These are phyloP conservation scores for Stegodyphus dumicola DNA, from an alignment of 1,140 invertebrate species.

Conservation along the genomic window DNA sequence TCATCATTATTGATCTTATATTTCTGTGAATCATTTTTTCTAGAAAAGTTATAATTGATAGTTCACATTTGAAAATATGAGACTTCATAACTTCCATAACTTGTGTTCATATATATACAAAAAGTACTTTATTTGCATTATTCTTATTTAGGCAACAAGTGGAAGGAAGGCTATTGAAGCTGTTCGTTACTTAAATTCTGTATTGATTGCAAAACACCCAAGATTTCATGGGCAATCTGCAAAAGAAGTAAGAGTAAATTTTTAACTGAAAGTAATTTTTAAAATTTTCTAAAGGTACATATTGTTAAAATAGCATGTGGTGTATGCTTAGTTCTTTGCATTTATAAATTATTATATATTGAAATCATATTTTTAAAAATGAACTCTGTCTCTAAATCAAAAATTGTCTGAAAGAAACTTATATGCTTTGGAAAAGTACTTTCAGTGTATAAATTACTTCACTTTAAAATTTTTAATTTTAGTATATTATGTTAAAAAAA, in stretches of 20 bases:
- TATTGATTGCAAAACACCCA: slow-evolving; percentile 4
- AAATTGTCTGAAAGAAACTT: too few species aligned
- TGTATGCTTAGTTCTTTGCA: too few species aligned
- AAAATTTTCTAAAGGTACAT: too few species aligned
- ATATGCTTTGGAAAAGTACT: too few species aligned
- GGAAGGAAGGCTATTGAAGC: not conserved
- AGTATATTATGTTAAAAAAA: too few species aligned
- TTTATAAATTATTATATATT: too few species aligned
- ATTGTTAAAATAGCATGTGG: too few species aligned
- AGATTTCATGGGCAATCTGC: slow-evolving; percentile 10
- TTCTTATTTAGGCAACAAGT: not conserved
- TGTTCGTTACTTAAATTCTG: slow-evolving; percentile 1
- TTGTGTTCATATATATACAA: not conserved
- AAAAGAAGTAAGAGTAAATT: not conserved
- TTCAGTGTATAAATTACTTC: too few species aligned
- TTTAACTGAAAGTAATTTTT: not conserved
- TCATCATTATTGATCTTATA: not conserved
- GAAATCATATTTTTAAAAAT: too few species aligned
- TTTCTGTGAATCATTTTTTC: not conserved
- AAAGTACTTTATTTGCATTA: not conserved
- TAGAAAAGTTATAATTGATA: not conserved
- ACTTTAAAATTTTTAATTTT: too few species aligned
- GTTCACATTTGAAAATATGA: not conserved
- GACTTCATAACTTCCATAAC: not conserved
- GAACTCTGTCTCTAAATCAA: too few species aligned